Percentiles rank a stretch among this genome's conserved stretches.
These are phyloP conservation scores for Trichoplusia ni DNA, from an alignment of 1,140 invertebrate genomes.

Conservation along the genomic window DNA sequence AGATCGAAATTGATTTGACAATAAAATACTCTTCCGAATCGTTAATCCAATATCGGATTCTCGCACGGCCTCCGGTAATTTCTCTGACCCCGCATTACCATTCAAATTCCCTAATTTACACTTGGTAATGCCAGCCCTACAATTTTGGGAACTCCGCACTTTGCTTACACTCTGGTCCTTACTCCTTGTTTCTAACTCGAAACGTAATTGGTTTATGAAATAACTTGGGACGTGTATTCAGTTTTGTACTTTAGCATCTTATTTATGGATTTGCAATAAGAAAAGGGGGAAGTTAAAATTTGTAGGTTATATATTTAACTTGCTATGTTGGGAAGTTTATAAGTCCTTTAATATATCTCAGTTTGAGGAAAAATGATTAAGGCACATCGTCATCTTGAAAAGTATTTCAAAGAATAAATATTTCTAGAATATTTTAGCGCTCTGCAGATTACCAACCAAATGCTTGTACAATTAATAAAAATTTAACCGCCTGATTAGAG, in stretches of 20 bases:
- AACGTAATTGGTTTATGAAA: constrained; percentile 2
- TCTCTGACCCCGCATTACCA: constrained; percentile 32
- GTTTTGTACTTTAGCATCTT: too few species aligned
- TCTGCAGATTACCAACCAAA: too few species aligned
- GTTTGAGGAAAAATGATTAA: too few species aligned
- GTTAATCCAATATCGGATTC: constrained; percentile 31
- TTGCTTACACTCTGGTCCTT: constrained; percentile 13
- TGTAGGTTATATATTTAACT: too few species aligned
- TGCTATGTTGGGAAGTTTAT: too few species aligned
- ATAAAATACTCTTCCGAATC: constrained; percentile 28
- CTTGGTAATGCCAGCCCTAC: constrained; percentile 29
- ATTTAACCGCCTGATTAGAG: not conserved
- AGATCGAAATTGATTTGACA: constrained; percentile 15
- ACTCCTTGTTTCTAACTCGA: constrained; percentile 12
- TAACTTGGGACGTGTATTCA: not conserved
- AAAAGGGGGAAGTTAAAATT: too few species aligned
- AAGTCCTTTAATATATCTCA: too few species aligned
- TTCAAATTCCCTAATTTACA: constrained; percentile 40
- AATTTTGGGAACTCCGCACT: constrained; percentile 11
- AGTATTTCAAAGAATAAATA: too few species aligned
- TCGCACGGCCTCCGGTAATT: constrained; percentile 13
- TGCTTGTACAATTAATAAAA: too few species aligned
- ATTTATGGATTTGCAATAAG: not conserved
- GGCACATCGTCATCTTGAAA: too few species aligned
- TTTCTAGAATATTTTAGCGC: too few species aligned